These are phyloP conservation scores for Cerastis rubricosa DNA, from an alignment of 2,888 invertebrate genomes.

Conservation along the genomic window DNA sequence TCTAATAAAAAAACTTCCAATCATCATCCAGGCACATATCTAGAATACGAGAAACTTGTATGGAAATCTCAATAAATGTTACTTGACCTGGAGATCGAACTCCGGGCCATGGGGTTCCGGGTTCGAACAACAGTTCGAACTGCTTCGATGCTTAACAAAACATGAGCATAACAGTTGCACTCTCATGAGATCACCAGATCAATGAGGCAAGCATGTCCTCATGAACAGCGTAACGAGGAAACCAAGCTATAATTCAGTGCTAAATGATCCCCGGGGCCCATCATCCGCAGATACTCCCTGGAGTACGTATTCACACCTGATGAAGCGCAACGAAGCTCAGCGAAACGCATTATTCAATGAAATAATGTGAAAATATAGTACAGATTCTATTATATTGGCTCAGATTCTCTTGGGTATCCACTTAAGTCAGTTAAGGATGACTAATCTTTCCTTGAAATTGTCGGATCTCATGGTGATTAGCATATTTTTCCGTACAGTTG, in stretches of 20 bases:
- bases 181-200: not conserved
- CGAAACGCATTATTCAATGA: not conserved
- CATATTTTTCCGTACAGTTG: not conserved
- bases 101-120: no score
- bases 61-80: not conserved
- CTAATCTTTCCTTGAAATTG: not conserved
- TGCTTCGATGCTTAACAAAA: not conserved
- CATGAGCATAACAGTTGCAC: not conserved
- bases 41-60: not conserved
- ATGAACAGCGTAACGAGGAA: conserved; percentile 5
- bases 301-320: conserved; percentile 29
- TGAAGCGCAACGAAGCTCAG: not conserved
- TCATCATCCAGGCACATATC: not conserved
- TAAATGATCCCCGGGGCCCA: conserved; percentile 10
- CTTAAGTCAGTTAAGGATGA: not conserved
- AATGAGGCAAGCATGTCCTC: not conserved
- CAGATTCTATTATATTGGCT: no score
- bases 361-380: not conserved
- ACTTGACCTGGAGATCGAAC: not conserved
- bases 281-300: not conserved
- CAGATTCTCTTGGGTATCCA: not conserved
- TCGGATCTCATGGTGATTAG: not conserved
- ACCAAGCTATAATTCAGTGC: conserved; percentile 14
- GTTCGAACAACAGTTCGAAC: no score
- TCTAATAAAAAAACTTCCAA: no score